phyloP scores from a whole-genome alignment of 2,888 invertebrate species.

The Tenthredo livida region DNA sequence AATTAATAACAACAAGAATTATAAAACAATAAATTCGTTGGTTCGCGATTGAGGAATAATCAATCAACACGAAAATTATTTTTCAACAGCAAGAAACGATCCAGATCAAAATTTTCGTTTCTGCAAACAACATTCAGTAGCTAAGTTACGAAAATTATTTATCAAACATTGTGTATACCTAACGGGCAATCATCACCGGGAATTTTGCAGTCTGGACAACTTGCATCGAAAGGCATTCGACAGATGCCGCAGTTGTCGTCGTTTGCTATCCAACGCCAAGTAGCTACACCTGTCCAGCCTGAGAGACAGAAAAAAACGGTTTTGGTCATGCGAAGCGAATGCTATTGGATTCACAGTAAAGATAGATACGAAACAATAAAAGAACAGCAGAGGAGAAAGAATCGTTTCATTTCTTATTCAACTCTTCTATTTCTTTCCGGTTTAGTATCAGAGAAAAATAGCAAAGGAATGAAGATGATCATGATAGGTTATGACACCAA shows the following conservation, averaged over 20 bases:
- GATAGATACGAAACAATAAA: neutral
- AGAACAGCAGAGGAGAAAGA: neutral
- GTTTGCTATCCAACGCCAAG: slow-evolving; percentile 99
- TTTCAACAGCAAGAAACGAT: neutral
- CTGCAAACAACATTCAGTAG: neutral
- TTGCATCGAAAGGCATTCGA: slow-evolving; percentile 99
- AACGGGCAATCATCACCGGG: slow-evolving; percentile 99
- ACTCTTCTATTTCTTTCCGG: neutral
- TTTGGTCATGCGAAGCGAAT: neutral
- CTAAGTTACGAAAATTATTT: neutral
- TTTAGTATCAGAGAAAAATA: neutral
- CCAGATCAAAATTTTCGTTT: neutral
- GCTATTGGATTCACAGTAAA: neutral
- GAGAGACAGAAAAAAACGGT: slow-evolving; percentile 51
- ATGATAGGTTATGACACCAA: slow-evolving; percentile 53
- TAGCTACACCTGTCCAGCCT: slow-evolving; percentile 97
- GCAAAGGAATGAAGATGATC: neutral
- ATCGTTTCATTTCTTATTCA: neutral
- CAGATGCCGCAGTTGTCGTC: slow-evolving; percentile 99
- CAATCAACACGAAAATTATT: neutral
- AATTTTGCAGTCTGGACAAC: slow-evolving; percentile 98
- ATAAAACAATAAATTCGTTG: neutral
- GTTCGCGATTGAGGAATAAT: neutral
- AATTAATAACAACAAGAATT: neutral
- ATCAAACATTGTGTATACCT: slow-evolving; percentile 74